Conservation (phyloP, 2,797 vertebrate genomes). For the Sebastes alutus region DNA sequence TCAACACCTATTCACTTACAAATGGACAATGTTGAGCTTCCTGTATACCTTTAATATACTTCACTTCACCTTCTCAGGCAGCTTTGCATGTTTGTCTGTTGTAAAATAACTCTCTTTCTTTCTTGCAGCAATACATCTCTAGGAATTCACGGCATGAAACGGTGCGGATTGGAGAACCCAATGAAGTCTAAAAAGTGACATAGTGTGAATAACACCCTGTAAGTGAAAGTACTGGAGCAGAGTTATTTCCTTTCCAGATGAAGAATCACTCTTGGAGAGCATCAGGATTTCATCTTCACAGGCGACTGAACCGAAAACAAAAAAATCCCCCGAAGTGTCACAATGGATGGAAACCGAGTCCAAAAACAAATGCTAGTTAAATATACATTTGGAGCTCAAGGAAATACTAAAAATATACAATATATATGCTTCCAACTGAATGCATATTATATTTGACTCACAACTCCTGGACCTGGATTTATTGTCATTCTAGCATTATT, state of each 20-base stretch:
- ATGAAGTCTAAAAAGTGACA: conserved; percentile 29
- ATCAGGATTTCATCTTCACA: conserved; percentile 25
- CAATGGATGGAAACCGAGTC: neutral
- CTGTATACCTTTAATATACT: neutral
- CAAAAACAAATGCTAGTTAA: neutral
- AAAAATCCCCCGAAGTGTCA: neutral
- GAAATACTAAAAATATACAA: neutral
- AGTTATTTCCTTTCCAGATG: conserved; percentile 36
- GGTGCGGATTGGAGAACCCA: neutral
- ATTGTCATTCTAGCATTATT: neutral
- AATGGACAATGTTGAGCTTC: neutral
- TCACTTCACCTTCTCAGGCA: neutral
- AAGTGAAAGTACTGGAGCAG: conserved; percentile 8
- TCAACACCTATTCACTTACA: neutral
- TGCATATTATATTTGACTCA: neutral
- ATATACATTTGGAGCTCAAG: neutral
- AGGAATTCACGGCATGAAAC: neutral
- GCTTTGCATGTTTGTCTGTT: neutral
- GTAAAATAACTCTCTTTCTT: neutral
- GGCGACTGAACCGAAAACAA: neutral
- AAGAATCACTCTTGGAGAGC: conserved; percentile 12
- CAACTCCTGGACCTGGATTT: neutral
- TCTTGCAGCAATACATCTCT: neutral
- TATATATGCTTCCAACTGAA: neutral
- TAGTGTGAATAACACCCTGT: conserved; percentile 19